phyloP scores from a whole-genome alignment of 2,113 vertebrate species.

The Mormoops blainvillei region DNA sequence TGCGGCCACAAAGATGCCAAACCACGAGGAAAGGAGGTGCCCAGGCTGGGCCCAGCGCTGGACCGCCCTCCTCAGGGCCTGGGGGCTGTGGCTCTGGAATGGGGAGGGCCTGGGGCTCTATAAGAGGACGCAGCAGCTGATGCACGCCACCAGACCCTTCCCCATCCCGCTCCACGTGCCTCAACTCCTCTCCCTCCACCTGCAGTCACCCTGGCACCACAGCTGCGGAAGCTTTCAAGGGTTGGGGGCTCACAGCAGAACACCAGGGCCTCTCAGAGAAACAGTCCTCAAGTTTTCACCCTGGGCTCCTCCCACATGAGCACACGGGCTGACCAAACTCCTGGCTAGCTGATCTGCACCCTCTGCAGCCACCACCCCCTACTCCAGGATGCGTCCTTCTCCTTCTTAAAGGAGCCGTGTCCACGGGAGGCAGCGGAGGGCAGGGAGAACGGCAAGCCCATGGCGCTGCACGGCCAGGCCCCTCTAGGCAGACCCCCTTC shows the following conservation, averaged over 20 bases:
- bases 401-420: not conserved
- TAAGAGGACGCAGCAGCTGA: fast-evolving
- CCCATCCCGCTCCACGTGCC: fast-evolving
- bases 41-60: not conserved
- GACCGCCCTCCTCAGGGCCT: not conserved
- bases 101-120: not conserved
- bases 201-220: fast-evolving
- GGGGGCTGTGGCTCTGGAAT: not conserved
- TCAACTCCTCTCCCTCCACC: not conserved
- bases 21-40: fast-evolving
- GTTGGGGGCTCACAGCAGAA: not conserved
- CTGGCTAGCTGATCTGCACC: no score
- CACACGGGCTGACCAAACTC: not conserved
- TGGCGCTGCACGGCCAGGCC: fast-evolving
- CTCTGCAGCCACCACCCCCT: fast-evolving
- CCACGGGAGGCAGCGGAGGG: not conserved
- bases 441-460: not conserved
- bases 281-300: fast-evolving
- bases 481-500: not conserved
- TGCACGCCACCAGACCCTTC: not conserved
- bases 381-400: no score
- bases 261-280: not conserved
- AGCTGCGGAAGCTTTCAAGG: not conserved
- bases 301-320: not conserved
- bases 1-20: not conserved